phyloP scores from a whole-genome alignment of 2,888 invertebrate genomes.

The Amphimallon solstitiale region DNA sequence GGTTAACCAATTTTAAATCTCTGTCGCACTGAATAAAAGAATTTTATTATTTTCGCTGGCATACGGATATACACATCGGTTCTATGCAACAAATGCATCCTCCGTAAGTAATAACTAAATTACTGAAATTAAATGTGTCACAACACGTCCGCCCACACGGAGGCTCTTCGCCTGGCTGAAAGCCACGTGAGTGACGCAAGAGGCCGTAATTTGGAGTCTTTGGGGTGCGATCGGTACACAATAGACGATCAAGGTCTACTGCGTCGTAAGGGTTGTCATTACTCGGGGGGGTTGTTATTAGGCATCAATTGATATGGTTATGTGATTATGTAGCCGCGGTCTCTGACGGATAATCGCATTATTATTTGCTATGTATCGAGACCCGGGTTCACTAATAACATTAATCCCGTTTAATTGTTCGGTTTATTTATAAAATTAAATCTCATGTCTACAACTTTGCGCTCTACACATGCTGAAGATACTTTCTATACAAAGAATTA shows the following conservation, averaged over 20 bases:
- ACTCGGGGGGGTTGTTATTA: constrained; percentile 60
- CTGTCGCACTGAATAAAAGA: too few relatives aligned
- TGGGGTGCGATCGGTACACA: constrained; percentile 45
- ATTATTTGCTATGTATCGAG: constrained; percentile 36
- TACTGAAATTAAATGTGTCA: constrained; percentile 60
- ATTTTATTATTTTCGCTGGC: constrained; percentile 21
- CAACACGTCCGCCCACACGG: constrained; percentile 56
- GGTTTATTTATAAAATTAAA: constrained; percentile 33
- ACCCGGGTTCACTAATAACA: constrained; percentile 28
- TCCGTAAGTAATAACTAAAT: constrained; percentile 47
- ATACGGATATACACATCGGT: constrained; percentile 2
- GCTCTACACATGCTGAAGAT: too few relatives aligned
- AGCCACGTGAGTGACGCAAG: constrained; percentile 46
- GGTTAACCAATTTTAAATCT: too few relatives aligned
- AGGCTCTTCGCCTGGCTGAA: constrained; percentile 11
- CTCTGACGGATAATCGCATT: constrained; percentile 45
- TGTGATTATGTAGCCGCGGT: constrained; percentile 56
- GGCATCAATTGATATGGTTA: constrained; percentile 64
- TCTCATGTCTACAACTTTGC: neutral
- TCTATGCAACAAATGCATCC: neutral
- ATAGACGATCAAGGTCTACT: constrained; percentile 58
- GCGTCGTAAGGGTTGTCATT: constrained; percentile 58
- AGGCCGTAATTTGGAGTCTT: constrained; percentile 44
- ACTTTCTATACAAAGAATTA: too few relatives aligned
- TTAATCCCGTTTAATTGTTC: constrained; percentile 33